phyloP scores from a whole-genome alignment of 2,888 invertebrate species.

The Frankliniella fusca region DNA sequence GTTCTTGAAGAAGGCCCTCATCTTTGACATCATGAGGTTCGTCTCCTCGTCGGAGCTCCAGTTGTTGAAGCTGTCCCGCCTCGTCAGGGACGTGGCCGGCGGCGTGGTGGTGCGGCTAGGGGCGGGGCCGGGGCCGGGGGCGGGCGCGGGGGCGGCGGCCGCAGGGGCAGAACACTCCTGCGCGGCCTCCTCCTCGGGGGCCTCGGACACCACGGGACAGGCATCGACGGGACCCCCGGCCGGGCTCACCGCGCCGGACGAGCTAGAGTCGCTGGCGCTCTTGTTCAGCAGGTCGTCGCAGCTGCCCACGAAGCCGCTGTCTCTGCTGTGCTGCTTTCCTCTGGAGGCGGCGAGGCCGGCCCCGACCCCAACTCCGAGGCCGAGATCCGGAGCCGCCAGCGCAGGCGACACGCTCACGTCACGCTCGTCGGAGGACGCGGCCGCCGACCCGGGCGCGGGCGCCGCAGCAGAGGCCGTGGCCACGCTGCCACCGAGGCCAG shows the following conservation, averaged over 20 bases:
- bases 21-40: conserved; percentile 91
- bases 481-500: neutral
- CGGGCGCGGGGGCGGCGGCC: conserved; percentile 6
- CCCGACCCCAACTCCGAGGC: neutral
- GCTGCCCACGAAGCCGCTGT: conserved; percentile 84
- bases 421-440: conserved; percentile 60
- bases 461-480: conserved; percentile 45
- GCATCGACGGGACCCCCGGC: conserved; percentile 31
- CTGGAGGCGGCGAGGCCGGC: conserved; percentile 47
- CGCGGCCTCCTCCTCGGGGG: neutral
- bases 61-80: conserved; percentile 88
- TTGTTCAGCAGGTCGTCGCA: conserved; percentile 78
- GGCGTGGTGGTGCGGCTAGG: conserved; percentile 50
- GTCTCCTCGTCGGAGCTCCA: conserved; percentile 94
- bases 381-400: neutral
- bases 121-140: conserved; percentile 31
- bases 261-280: conserved; percentile 38
- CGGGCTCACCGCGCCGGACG: conserved; percentile 30
- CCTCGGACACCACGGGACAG: neutral
- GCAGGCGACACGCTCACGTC: conserved; percentile 41
- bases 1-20: conserved; percentile 88
- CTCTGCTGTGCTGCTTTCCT: conserved; percentile 76
- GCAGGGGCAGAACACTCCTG: neutral
- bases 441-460: conserved; percentile 59
- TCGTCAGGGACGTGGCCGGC: conserved; percentile 58